Base-by-base conservation (phyloP, 1,140 invertebrate species). In the Cherax quadricarinatus region DNA sequence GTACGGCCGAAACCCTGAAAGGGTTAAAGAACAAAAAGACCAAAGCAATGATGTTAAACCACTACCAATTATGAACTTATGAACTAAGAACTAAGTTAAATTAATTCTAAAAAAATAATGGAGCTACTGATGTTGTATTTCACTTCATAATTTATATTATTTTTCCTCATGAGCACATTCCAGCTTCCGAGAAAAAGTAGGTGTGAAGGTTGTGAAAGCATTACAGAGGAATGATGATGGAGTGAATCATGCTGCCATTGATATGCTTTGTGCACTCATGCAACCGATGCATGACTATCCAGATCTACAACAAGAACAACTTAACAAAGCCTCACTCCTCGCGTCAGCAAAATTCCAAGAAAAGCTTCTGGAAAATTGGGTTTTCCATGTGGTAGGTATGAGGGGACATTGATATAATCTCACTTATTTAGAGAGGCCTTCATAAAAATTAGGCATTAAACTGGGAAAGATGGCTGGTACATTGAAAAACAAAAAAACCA, bases 261-360 rank as follows among this genome's bases (percentile, higher is more conserved):
- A 99, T 95, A 99, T 99, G 96, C 96, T 99, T 84, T 99, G 98
- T 95, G 98, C 99, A 53, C 96, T 99, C 16, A 99, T 99, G 98
- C 98, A 99, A 95, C 99, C 99, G 1, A 99, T 99, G 98, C 99
- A 99, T 95, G 97, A 98, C 94, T 98, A 99, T 95, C 99, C 98
- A 95, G 97, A 97, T 94, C 94, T 99, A 53, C 96, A 98, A 94
- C 98, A 99, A 95, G 99, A 99, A 95, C 99, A 99, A 30, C 81
- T 93, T 48, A 93, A 93, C 83, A 93, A 93, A 82, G 91, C 93
- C 7, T 93, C 93, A 89, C 96, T 99, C 92, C 96, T 99, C 18
- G 98, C 98, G 91, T 98, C 97, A 6, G 97, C 97, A 94, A 97
- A 97, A 88, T 99, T 99, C 96, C 95, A 99, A 18, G 98, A 99